phyloP scores from a whole-genome alignment of 2,888 invertebrate species.

The Caprella mutica region DNA sequence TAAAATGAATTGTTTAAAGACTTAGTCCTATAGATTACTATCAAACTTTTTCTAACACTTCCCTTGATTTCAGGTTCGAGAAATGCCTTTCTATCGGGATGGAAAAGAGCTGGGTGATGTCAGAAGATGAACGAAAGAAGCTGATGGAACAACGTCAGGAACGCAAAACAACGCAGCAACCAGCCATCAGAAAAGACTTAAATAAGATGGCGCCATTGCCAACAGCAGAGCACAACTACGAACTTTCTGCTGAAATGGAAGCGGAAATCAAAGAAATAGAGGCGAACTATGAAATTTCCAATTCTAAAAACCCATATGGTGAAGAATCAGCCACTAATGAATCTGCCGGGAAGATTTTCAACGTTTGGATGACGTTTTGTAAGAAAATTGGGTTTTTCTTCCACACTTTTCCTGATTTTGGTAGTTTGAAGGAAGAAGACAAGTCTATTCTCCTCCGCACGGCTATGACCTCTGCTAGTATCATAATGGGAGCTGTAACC shows the following conservation, averaged over 20 bases:
- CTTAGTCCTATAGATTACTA: not conserved
- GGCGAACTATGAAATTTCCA: constrained; percentile 28
- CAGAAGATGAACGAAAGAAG: constrained; percentile 39
- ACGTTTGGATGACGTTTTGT: constrained; percentile 33
- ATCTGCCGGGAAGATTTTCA: constrained; percentile 13
- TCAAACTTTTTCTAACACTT: not conserved
- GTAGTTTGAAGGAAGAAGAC: constrained; percentile 21
- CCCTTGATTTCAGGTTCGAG: constrained; percentile 36
- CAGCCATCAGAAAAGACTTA: constrained; percentile 28
- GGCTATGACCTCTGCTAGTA: constrained; percentile 32
- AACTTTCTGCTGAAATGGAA: constrained; percentile 21
- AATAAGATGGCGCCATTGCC: not conserved
- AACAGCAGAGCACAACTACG: not conserved
- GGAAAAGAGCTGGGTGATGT: constrained; percentile 42
- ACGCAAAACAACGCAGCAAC: constrained; percentile 17
- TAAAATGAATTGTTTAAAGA: too few species aligned
- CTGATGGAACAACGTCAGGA: constrained; percentile 37
- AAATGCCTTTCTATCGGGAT: constrained; percentile 41
- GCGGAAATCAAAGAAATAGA: constrained; percentile 24
- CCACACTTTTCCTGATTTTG: constrained; percentile 27
- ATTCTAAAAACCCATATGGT: constrained; percentile 25
- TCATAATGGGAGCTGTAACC: constrained; percentile 33
- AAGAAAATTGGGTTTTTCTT: constrained; percentile 31
- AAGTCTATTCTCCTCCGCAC: constrained; percentile 27
- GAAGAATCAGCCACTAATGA: not conserved